Conservation (phyloP, 2,797 vertebrate genomes). For the Arrhamphus sclerolepis region DNA sequence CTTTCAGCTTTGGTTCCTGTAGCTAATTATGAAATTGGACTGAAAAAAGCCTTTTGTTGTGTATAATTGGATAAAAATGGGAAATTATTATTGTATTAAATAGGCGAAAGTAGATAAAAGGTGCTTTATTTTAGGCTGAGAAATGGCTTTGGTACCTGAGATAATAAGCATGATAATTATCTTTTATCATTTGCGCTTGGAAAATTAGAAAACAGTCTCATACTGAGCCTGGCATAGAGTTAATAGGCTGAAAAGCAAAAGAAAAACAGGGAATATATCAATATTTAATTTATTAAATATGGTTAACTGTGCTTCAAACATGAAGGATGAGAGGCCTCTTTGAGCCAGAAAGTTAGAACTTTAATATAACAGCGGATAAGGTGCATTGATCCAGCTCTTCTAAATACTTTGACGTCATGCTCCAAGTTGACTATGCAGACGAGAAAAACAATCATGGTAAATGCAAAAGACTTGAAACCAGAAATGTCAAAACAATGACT, state of each 20-base stretch:
- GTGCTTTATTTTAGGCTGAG: conserved; percentile 22
- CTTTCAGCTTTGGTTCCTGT: conserved; percentile 19
- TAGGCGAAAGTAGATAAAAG: conserved; percentile 17
- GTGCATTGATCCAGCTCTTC: conserved; percentile 18
- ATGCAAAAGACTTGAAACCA: too few species aligned
- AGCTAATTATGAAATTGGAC: conserved; percentile 50
- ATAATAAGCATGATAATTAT: conserved; percentile 52
- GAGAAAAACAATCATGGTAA: too few species aligned
- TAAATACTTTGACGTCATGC: conserved; percentile 12
- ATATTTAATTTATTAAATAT: too few species aligned
- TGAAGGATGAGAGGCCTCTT: too few species aligned
- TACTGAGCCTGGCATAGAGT: conserved; percentile 21
- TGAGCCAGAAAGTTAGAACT: too few species aligned
- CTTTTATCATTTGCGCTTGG: neutral
- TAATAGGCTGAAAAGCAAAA: conserved; percentile 37
- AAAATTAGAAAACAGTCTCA: conserved; percentile 41
- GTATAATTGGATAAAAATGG: conserved; percentile 21
- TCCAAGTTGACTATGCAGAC: too few species aligned
- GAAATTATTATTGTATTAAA: conserved; percentile 23
- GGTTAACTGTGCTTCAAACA: too few species aligned
- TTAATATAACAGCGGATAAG: neutral
- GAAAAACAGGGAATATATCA: too few species aligned
- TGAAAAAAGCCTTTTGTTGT: conserved; percentile 23
- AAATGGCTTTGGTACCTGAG: conserved; percentile 35
- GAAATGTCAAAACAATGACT: too few species aligned